Base-by-base conservation (phyloP, 2,113 vertebrate species). In the Crocuta crocuta region DNA sequence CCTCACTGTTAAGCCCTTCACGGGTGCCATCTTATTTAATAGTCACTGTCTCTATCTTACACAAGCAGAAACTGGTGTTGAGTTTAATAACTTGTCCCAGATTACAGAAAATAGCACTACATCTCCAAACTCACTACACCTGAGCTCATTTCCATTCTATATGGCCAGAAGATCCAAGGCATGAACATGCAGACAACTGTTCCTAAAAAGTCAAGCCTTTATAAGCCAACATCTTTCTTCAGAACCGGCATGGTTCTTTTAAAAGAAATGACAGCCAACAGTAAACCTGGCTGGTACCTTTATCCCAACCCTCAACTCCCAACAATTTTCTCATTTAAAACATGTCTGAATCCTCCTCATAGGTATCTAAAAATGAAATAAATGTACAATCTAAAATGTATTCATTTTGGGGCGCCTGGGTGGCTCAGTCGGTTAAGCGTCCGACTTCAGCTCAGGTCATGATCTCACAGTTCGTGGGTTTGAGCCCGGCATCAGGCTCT, bases 321-420 rank as follows among this genome's bases (percentile, higher is more conserved):
- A 70, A 23, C 45, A 79, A 82, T 55, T 78, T 85, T 95, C 58
- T 88, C 79, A 91, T 55, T 81, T 91, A 95, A 97, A 96, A 71
- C 61, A 82, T 23, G 58, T 76, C 12, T 81, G 39, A 83, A 76
- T 76, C 39, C 23, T 88, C 65, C 76, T 16, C 31, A 65, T 1
- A 88, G n/a, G 10, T n/a, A 28, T 53, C 65, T 50, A 92, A 86
- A 80, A 80, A 79, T 70, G 33, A 61, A 95, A 35, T 79, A 85
- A 53, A 95, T 4, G 26, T 33, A 78, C 15, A 79, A 19, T 83
- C 26, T 65, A 91, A 94, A 86, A 95, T 43, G 9, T 50, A 12
- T n/a, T 87, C 79, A 31, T 45, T 93, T 91, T 85, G 39, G 4
- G 39, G 39, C 39, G 39, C 39, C 39, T 39, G 39, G 39, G 39